phyloP scores from a whole-genome alignment of 2,888 invertebrate genomes.

The Acanthosepion esculentum region DNA sequence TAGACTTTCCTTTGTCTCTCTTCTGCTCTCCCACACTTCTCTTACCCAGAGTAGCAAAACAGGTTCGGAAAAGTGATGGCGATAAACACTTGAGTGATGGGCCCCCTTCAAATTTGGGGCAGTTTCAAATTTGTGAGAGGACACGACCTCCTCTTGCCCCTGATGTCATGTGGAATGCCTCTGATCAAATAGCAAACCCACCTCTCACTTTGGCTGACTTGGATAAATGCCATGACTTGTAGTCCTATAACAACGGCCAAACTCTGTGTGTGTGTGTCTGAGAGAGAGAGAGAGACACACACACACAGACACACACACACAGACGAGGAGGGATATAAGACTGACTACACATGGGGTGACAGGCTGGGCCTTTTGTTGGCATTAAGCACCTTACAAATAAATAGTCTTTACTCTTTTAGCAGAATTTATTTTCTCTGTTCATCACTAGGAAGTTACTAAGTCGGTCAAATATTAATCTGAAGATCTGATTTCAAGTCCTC shows the following conservation, averaged over 20 bases:
- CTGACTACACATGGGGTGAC: background rate
- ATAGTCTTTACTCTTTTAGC: background rate
- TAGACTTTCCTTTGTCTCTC: slow-evolving; percentile 6
- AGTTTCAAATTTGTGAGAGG: slow-evolving; percentile 33
- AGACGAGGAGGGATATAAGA: background rate
- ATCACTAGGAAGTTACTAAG: background rate
- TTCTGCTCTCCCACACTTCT: background rate
- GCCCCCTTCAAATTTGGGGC: slow-evolving; percentile 22
- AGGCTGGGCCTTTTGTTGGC: slow-evolving; percentile 8
- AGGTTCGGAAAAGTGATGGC: background rate
- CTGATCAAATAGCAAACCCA: background rate
- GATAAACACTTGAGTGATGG: slow-evolving; percentile 33
- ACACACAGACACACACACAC: background rate
- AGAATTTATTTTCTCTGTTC: background rate
- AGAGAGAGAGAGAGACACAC: background rate
- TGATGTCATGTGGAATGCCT: slow-evolving; percentile 8
- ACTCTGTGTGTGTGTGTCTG: background rate
- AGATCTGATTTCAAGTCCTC: background rate
- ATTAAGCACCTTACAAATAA: background rate
- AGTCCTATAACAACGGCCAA: background rate
- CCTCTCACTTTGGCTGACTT: slow-evolving; percentile 18
- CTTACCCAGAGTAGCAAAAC: background rate
- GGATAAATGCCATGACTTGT: background rate
- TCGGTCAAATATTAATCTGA: background rate
- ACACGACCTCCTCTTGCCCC: slow-evolving; percentile 33